Base-by-base conservation (phyloP, 2,888 invertebrate species). In the Aproaerema taeniolella region DNA sequence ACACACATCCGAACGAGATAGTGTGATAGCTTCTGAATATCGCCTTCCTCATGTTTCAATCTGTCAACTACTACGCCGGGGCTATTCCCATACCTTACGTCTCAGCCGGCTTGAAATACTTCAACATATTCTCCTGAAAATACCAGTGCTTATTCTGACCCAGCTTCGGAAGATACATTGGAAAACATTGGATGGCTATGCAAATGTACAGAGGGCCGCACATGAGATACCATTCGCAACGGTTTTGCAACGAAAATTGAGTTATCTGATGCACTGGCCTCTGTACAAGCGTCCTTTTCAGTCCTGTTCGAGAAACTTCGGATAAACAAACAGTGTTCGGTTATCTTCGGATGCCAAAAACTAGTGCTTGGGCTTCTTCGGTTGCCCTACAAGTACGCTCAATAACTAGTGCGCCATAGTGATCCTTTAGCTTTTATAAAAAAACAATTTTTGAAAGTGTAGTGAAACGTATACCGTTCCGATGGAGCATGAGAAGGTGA, bases 1-100 rank as follows among this genome's bases (percentile, higher is more conserved):
- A 93, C 77, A 89, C 91, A 58, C 93, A 94, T 82, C 93, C 93
- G 59, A 95, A 94, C 76, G 94, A 94, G 79, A 93, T 94, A 69
- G 92, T 92, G 89, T 93, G 92, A 92, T 92, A 90, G 90, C 91
- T 90, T 79, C 88, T 91, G 53, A 89, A 89, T 73, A 88, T 89
- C 82, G 91, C 91, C 85, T 90, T 89, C 66, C 87, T 90, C 78
- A 89, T 90, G 82, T 88, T 89, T 68, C 89, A 90, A 64, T 90
- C 89, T 54, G 87, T 90, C 66, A 89, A 88, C 73, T 89, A 89
- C 72, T 89, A 80, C 59, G 72, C 77, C 42, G 82, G 80, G 49
- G 72, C 76, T 46, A 85, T 86, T 47, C 87, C 87, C 45, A 68
- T 87, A 52, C 87, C 87, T 43, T 85, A 83, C 66, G 72, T 86